Conservation (phyloP, 2,113 vertebrate genomes). For the Lampris megalopsis region DNA sequence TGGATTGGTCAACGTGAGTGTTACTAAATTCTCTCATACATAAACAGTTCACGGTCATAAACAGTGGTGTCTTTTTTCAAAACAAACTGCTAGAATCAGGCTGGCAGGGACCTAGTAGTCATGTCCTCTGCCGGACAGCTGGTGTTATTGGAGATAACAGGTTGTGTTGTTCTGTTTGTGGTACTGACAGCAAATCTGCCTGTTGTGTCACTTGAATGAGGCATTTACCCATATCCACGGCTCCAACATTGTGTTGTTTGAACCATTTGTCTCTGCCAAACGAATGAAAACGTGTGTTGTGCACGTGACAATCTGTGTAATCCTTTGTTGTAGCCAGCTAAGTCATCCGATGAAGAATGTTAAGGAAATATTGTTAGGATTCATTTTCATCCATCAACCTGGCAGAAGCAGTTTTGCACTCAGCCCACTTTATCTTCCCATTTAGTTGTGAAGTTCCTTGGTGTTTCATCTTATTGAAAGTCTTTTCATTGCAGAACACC, state of each 20-base stretch:
- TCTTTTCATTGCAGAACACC: not conserved
- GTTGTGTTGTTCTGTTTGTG: slow-evolving; percentile 34
- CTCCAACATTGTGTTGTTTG: not conserved
- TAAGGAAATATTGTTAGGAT: not conserved
- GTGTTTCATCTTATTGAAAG: not conserved
- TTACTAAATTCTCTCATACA: slow-evolving; percentile 28
- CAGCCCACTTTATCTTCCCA: not conserved
- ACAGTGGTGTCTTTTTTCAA: slow-evolving; percentile 62
- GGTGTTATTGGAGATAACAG: not conserved
- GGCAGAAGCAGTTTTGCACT: not conserved
- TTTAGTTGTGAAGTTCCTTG: not conserved
- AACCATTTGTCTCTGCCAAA: not conserved
- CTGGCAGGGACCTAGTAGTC: slow-evolving; percentile 34
- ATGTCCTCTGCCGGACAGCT: slow-evolving; percentile 24
- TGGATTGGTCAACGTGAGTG: slow-evolving; percentile 98
- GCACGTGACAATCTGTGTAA: not conserved
- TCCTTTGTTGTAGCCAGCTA: not conserved
- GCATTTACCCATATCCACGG: slow-evolving; percentile 12
- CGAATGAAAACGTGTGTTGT: not conserved
- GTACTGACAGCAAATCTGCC: not conserved
- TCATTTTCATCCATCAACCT: not conserved
- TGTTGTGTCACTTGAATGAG: slow-evolving; percentile 20
- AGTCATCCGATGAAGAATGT: not conserved
- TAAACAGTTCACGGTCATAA: slow-evolving; percentile 37
- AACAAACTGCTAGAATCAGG: slow-evolving; percentile 31